Evolutionary conservation across 2,113 vertebrate genomes (phyloP).

Genomic region (Indri indri): DNA sequence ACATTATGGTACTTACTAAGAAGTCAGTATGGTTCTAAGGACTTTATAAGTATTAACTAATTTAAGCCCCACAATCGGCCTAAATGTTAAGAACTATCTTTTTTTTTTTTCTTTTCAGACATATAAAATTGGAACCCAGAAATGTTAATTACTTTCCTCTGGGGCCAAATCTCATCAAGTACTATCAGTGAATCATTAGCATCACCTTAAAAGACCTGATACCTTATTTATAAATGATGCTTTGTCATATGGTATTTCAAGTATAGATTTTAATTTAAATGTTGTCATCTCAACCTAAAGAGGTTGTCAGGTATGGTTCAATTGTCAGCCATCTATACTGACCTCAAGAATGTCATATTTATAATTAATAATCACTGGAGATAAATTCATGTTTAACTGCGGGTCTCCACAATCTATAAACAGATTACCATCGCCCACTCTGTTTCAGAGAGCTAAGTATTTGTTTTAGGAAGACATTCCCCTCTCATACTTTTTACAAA

Average conservation of each 20-base stretch:
- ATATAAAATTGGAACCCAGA: not conserved
- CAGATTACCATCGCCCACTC: not conserved
- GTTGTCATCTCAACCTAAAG: conserved; percentile 19
- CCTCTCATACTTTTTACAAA: not conserved
- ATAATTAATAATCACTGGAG: conserved; percentile 36
- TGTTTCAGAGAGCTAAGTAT: not conserved
- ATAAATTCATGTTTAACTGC: not conserved
- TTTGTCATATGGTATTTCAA: conserved; percentile 64
- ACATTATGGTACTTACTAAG: not conserved
- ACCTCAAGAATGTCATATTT: conserved; percentile 52
- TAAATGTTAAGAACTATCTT: not conserved
- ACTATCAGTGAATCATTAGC: not conserved
- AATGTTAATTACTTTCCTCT: not conserved
- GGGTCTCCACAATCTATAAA: not conserved
- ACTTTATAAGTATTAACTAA: not conserved
- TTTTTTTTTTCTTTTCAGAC: not conserved
- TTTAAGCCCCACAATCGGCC: not conserved
- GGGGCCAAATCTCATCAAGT: not conserved
- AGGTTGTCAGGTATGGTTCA: conserved; percentile 45
- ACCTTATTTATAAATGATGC: not conserved
- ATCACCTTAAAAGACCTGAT: not conserved
- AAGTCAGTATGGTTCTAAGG: not conserved
- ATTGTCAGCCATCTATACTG: not conserved
- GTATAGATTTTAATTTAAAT: conserved; percentile 65
- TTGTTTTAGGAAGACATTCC: not conserved